A percentile compares a stretch with the other conserved stretches of the same genome.
Evolutionary conservation across 2,888 invertebrate species (phyloP).

Genomic region (Aspidiotus rigidus): DNA sequence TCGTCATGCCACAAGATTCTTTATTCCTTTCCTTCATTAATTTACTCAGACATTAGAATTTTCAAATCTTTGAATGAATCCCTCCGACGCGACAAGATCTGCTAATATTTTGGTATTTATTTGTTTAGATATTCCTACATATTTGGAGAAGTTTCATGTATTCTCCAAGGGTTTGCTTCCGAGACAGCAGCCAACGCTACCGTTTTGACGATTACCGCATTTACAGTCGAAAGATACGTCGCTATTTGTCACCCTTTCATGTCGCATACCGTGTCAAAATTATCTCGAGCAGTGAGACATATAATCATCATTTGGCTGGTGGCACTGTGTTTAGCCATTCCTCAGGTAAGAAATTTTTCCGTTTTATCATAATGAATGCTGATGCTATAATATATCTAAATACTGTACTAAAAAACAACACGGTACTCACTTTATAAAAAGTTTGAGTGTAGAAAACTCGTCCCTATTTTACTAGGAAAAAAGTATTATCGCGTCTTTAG

Average conservation of each 20-base stretch:
- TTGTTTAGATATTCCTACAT: constrained; percentile 55
- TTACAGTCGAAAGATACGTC: constrained; percentile 76
- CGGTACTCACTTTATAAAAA: too few species aligned
- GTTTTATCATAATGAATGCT: too few species aligned
- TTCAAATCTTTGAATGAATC: too few species aligned
- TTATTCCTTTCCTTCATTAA: too few species aligned
- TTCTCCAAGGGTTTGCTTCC: constrained; percentile 64
- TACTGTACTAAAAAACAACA: too few species aligned
- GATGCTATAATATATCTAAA: too few species aligned
- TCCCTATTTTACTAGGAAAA: too few species aligned
- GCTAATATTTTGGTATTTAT: neutral
- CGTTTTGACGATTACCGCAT: constrained; percentile 68
- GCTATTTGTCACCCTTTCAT: constrained; percentile 71
- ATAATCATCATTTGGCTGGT: constrained; percentile 73
- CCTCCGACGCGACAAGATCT: too few species aligned
- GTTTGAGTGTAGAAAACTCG: too few species aligned
- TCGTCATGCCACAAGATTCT: too few species aligned
- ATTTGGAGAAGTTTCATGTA: constrained; percentile 70
- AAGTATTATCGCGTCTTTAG: too few species aligned
- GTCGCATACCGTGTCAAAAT: constrained; percentile 75
- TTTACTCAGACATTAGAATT: too few species aligned
- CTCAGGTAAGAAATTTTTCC: constrained; percentile 48
- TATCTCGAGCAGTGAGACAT: constrained; percentile 74
- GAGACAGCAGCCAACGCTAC: constrained; percentile 74
- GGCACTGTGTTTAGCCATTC: constrained; percentile 62